phyloP scores from a whole-genome alignment of 2,797 vertebrate genomes.

The Decapterus maruadsi region DNA sequence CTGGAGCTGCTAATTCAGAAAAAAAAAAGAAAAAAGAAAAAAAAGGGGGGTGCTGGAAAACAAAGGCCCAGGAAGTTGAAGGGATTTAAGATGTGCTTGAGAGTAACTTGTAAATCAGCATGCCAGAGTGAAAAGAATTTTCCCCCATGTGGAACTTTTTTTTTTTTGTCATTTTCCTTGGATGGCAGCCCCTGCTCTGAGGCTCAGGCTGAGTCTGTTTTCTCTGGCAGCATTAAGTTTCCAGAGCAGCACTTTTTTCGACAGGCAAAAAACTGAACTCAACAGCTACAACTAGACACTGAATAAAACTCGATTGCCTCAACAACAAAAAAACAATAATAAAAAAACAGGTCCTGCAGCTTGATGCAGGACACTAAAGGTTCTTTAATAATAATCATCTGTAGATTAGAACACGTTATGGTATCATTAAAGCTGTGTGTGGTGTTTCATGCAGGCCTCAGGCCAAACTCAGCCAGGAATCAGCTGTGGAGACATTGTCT shows the following conservation, averaged over 20 bases:
- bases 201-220: conserved; percentile 79
- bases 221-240: conserved; percentile 81
- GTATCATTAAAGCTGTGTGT: conserved; percentile 29
- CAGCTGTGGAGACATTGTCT: conserved; percentile 39
- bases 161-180: conserved; percentile 79
- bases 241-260: conserved; percentile 78
- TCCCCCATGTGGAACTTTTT: conserved; percentile 88
- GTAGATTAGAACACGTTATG: conserved; percentile 39
- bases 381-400: conserved; percentile 52
- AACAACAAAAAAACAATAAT: conserved; percentile 24
- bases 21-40: conserved; percentile 96
- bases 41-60: conserved; percentile 86
- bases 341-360: conserved; percentile 14
- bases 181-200: conserved; percentile 77
- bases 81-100: conserved; percentile 93
- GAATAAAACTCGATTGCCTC: conserved; percentile 12
- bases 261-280: conserved; percentile 61
- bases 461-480: conserved; percentile 21
- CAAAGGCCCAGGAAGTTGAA: conserved; percentile 88
- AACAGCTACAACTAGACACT: conserved; percentile 31
- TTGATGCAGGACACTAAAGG: conserved; percentile 29
- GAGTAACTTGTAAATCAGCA: conserved; percentile 94
- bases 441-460: conserved; percentile 3
- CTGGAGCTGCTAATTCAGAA: conserved; percentile 95
- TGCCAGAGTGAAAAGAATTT: conserved; percentile 87